These are phyloP conservation scores for Philotrypesis tridentata DNA, from an alignment of 1,140 invertebrate species.

Conservation along the genomic window DNA sequence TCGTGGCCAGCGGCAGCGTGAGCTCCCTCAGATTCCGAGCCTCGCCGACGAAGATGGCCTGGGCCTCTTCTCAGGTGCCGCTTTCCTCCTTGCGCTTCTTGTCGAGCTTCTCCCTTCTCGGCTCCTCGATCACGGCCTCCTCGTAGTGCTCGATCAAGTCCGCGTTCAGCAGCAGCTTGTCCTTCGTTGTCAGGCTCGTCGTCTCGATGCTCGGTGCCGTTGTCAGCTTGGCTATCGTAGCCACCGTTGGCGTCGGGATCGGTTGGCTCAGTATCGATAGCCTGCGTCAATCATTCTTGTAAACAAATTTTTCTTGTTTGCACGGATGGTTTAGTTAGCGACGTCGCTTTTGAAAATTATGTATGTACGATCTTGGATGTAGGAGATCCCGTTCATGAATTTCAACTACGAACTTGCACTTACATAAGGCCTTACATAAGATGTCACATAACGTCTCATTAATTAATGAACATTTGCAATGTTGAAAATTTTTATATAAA, in stretches of 20 bases:
- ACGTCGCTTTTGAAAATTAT: no score
- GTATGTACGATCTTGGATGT: no score
- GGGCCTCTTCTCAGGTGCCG: conserved; percentile 66
- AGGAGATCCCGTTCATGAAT: no score
- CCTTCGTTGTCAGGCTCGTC: neutral
- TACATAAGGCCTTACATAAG: no score
- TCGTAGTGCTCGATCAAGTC: conserved; percentile 64
- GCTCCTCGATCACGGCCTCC: neutral
- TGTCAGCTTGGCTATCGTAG: neutral
- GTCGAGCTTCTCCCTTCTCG: conserved; percentile 42
- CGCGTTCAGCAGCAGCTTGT: conserved; percentile 53
- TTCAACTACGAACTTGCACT: no score
- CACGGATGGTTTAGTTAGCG: no score
- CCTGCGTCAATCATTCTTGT: no score
- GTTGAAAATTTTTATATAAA: no score
- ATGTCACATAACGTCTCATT: no score
- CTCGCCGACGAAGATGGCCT: conserved; percentile 53
- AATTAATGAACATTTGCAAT: no score
- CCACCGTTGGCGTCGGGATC: neutral
- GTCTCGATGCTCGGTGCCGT: conserved; percentile 1
- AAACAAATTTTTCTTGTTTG: no score
- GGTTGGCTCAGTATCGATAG: neutral
- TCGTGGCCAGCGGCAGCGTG: neutral
- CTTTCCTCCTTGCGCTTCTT: neutral
- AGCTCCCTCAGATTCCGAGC: conserved; percentile 7